A percentile compares a stretch with the other conserved stretches of the same genome.
phyloP scores from a whole-genome alignment of 2,797 vertebrate species.

The Amazona ochrocephala region DNA sequence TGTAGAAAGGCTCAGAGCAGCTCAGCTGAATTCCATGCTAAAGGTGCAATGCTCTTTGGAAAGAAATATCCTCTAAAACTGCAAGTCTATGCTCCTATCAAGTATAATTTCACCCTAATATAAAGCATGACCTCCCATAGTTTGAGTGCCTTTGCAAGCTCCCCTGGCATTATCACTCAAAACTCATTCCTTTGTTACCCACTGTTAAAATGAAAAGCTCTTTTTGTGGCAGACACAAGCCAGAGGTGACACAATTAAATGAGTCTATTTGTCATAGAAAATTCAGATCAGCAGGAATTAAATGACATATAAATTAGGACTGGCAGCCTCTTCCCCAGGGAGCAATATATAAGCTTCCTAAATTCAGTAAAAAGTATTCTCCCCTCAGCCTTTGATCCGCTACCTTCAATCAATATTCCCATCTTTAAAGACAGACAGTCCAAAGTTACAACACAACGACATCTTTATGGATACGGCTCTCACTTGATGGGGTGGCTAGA shows the following conservation, averaged over 20 bases:
- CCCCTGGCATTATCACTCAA: constrained; percentile 46
- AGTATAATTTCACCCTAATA: not conserved
- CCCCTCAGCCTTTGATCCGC: constrained; percentile 35
- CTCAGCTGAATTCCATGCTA: not conserved
- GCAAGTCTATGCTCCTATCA: not conserved
- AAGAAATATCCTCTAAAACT: not conserved
- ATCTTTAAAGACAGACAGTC: not conserved
- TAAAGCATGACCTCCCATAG: constrained; percentile 11
- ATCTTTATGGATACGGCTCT: not conserved
- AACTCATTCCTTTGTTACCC: constrained; percentile 40
- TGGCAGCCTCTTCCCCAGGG: constrained; percentile 42
- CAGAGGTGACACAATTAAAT: constrained; percentile 74
- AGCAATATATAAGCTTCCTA: constrained; percentile 61
- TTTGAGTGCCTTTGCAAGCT: constrained; percentile 33
- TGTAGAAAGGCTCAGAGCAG: not conserved
- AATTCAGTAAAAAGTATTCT: constrained; percentile 55
- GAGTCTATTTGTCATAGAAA: constrained; percentile 71
- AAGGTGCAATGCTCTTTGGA: not conserved
- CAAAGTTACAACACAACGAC: not conserved
- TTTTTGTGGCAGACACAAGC: constrained; percentile 56
- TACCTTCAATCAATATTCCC: constrained; percentile 39
- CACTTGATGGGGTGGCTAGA: not conserved
- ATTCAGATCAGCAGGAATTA: constrained; percentile 69
- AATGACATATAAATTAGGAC: constrained; percentile 69
- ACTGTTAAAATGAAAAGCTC: constrained; percentile 59